Evolutionary conservation across 2,888 invertebrate genomes (phyloP).

Genomic region (Papilio demoleus): DNA sequence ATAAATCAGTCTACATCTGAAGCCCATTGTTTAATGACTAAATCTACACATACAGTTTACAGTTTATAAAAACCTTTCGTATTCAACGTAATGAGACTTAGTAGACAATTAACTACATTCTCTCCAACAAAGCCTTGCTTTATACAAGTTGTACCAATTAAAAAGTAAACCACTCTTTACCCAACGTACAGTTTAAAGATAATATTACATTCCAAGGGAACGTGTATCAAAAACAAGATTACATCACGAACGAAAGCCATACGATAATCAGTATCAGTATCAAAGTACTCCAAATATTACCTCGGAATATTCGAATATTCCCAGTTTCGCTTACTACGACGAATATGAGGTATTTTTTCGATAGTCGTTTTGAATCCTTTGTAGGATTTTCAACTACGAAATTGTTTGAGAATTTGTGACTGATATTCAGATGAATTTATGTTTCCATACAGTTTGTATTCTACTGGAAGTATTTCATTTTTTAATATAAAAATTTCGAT

Average conservation of each 20-base stretch:
- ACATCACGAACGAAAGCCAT: slow-evolving; percentile 15
- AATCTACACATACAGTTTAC: no score
- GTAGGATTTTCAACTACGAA: slow-evolving; percentile 14
- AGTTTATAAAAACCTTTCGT: no score
- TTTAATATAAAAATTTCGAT: no score
- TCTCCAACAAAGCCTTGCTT: no score
- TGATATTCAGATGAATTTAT: no score
- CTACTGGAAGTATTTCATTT: no score
- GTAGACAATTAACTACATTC: no score
- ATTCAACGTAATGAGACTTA: no score
- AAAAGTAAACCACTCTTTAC: background rate
- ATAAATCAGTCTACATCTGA: no score
- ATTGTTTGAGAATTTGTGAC: slow-evolving; percentile 1
- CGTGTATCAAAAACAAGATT: slow-evolving; percentile 9
- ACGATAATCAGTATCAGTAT: slow-evolving; percentile 17
- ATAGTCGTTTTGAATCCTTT: slow-evolving; percentile 8
- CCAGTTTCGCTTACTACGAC: background rate
- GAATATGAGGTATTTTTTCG: slow-evolving; percentile 10
- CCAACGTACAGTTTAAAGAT: background rate
- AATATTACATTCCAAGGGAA: background rate
- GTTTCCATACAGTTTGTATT: no score
- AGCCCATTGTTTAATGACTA: no score
- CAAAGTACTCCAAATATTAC: slow-evolving; percentile 3
- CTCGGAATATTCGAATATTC: slow-evolving; percentile 8
- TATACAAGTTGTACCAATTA: no score